Evolutionary conservation across 2,113 vertebrate species (phyloP), one percentile per base, ranked within the genome.

Genomic region (Lethenteron camtschaticum): DNA sequence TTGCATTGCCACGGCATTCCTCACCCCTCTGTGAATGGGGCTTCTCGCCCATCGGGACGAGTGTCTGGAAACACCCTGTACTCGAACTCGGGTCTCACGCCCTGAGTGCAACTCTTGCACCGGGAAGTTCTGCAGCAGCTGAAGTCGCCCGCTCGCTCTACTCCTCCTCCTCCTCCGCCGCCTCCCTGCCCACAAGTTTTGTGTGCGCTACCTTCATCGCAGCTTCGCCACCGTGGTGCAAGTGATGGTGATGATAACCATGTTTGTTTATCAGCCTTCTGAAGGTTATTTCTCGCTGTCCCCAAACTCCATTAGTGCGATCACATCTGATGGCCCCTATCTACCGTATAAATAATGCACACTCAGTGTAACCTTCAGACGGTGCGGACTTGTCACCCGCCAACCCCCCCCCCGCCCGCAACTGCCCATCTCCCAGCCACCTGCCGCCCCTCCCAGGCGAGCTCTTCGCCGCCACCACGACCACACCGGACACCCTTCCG

Each of bases 311-410:
- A 66, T 66, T 66, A 66, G n/a, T 24, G n/a, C 24, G 63, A n/a
- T 66, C 63, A 66, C 63, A 66, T 66, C 63, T 66, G 63, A 66
- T 66, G 63, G n/a, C 41, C 63, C n/a, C n/a, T 11, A 66, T 66
- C 63, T 66, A 24, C 63, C 63, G 10, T 66, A 66, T 66, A 66
- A 66, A 66, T 66, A 66, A 66, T 66, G 63, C 63, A 66, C n/a
- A 41, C 41, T 41, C 63, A 24, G 24, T 16, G 63, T 11, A 66
- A 66, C 63, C 63, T 66, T 66, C 63, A 66, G 41, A 41, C 41
- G 41, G 41, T 41, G 41, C 41, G 41, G 41, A 41, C 41, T 41
- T 41, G 41, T 41, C 41, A 41, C 41, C n/a, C 63, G 63, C 63
- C 63, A 66, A 66, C 9, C 9, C n/a, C 9, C n/a, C 9, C 24